phyloP scores from a whole-genome alignment of 1,140 invertebrate genomes.

The Protaetia brevitarsis region DNA sequence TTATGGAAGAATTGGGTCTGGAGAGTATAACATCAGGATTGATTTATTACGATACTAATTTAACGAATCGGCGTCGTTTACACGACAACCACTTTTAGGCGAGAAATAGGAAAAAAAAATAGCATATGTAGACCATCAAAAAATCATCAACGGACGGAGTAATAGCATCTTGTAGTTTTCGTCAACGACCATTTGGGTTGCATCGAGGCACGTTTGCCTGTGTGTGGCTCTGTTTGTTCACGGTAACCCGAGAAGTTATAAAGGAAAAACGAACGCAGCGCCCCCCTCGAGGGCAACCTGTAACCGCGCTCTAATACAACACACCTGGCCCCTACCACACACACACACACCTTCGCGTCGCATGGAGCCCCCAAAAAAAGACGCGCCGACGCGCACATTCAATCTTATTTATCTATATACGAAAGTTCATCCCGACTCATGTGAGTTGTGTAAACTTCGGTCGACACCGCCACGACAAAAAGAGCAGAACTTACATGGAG shows the following conservation, averaged over 20 bases:
- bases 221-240: constrained; percentile 22
- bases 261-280: constrained; percentile 18
- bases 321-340: constrained; percentile 22
- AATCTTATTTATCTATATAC: constrained; percentile 21
- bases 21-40: too few species aligned
- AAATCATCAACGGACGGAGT: too few species aligned
- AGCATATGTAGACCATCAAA: too few species aligned
- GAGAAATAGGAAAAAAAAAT: too few species aligned
- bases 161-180: too few species aligned
- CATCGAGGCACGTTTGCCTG: constrained; percentile 9
- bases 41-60: too few species aligned
- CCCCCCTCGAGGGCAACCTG: constrained; percentile 17
- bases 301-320: constrained; percentile 21
- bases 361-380: not conserved
- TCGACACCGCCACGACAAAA: not conserved
- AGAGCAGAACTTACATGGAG: not conserved
- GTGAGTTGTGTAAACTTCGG: constrained; percentile 18
- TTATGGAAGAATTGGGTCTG: too few species aligned
- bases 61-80: too few species aligned
- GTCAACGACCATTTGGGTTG: too few species aligned
- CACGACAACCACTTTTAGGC: too few species aligned
- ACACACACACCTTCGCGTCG: not conserved
- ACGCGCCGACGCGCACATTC: not conserved
- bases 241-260: constrained; percentile 22
- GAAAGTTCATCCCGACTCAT: constrained; percentile 18